Evolutionary conservation across 2,888 invertebrate genomes (phyloP), one percentile per base, ranked within the genome.

Genomic region (Heliconius hortense): DNA sequence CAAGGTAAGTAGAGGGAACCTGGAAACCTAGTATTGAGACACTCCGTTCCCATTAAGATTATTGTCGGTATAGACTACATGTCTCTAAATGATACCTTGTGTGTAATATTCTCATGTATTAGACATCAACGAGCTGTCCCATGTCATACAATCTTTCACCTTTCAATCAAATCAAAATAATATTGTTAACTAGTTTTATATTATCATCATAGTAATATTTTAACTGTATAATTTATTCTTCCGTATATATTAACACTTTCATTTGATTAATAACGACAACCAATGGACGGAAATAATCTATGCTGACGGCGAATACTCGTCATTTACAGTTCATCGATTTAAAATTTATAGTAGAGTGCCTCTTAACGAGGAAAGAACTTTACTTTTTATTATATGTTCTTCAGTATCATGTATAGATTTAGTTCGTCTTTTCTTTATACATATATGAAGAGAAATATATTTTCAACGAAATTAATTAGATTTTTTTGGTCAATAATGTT

Each of bases 41-140:
- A 48, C 21, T 48, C 7, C 18, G 18, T 48, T 48, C 5, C 18
- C 18, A 7, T 43, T 43, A 43, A 43, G 15, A 0, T 1, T 35
- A 35, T 10, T 35, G 8, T 35, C 0, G 10, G 35, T 10, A 35
- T 35, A 35, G 10, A 35, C 35, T 8, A 10, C 35, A 35, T 35
- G 35, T 35, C 10, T 35, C 1, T 1, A 24, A 66, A 64, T 35
- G 1, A 64, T 64, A n/a, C 11, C 24, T 64, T 31, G 21, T 63
- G 10, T 31, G 35, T 78, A 78, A 73, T 73, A 79, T 73, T 79
- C 75, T 72, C 35, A 68, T 76, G 59, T 75, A 79, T 80, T 77
- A 82, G 81, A 81, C 80, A 77, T 82, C 79, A 82, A 81, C 82
- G 82, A 77, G 77, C 70, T 62, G 35, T 21, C 31, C 62, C n/a